A percentile compares a stretch with the other conserved stretches of the same genome.
Evolutionary conservation across 2,113 vertebrate species (phyloP).

Genomic region (Ceuthmochares aereus): DNA sequence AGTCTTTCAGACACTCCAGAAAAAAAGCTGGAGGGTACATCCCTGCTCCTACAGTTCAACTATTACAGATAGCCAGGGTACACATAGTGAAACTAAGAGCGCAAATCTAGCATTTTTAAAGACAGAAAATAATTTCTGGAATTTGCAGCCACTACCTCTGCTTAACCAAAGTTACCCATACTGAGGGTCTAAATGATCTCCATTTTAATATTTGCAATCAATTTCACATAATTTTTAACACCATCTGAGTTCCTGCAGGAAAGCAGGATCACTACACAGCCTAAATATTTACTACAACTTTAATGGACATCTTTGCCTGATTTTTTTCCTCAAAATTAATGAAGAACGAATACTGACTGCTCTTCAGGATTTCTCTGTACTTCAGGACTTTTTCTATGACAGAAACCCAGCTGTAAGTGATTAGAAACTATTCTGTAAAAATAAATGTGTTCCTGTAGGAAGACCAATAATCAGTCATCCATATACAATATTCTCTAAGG

Average conservation of each 20-base stretch:
- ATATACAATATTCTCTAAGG: background rate
- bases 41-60: background rate
- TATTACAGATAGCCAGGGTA: background rate
- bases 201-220: background rate
- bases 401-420: constrained; percentile 1
- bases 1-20: background rate
- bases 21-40: background rate
- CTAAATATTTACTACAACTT: background rate
- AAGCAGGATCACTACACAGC: background rate
- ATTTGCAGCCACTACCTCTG: background rate
- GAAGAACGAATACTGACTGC: background rate
- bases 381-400: background rate
- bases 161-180: background rate
- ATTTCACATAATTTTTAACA: background rate
- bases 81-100: background rate
- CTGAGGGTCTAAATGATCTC: background rate
- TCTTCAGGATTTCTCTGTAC: background rate
- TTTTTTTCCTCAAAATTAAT: background rate
- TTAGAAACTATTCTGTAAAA: background rate
- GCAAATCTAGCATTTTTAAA: background rate
- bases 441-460: background rate
- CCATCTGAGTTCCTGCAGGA: background rate
- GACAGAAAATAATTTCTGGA: background rate
- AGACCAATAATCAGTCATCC: background rate
- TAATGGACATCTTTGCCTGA: background rate